Conservation (phyloP, 1,140 invertebrate species). For the Pogonomyrmex californicus region DNA sequence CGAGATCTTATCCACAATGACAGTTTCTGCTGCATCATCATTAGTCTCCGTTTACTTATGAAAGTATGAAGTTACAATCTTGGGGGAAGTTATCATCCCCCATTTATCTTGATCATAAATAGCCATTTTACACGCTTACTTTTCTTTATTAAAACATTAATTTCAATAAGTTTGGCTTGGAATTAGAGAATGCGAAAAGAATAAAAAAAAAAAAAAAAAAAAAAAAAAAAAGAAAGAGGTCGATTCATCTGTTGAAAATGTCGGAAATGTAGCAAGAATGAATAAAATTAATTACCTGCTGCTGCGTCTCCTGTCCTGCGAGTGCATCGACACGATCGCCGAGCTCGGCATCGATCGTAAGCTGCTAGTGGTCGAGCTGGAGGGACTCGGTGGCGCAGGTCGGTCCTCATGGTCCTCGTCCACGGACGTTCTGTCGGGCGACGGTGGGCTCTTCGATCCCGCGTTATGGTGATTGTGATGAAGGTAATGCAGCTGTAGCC, state of each 20-base stretch:
- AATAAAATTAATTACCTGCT: conserved; percentile 80
- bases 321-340: conserved; percentile 82
- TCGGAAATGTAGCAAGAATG: not conserved
- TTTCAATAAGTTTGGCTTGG: too few species aligned
- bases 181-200: not conserved
- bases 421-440: conserved; percentile 80
- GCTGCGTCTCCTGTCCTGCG: conserved; percentile 83
- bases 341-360: conserved; percentile 85
- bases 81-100: not conserved
- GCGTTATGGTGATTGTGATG: conserved; percentile 84
- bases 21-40: not conserved
- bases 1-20: not conserved
- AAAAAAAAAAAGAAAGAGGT: not conserved
- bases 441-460: conserved; percentile 78
- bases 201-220: not conserved
- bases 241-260: not conserved
- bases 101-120: not conserved
- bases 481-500: conserved; percentile 87
- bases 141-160: not conserved
- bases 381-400: conserved; percentile 83
- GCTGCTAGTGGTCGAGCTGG: conserved; percentile 86
- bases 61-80: not conserved
- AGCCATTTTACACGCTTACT: not conserved
- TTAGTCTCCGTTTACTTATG: not conserved
- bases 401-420: conserved; percentile 83